Conservation (phyloP, 2,888 invertebrate species). For the Nemurella pictetii region DNA sequence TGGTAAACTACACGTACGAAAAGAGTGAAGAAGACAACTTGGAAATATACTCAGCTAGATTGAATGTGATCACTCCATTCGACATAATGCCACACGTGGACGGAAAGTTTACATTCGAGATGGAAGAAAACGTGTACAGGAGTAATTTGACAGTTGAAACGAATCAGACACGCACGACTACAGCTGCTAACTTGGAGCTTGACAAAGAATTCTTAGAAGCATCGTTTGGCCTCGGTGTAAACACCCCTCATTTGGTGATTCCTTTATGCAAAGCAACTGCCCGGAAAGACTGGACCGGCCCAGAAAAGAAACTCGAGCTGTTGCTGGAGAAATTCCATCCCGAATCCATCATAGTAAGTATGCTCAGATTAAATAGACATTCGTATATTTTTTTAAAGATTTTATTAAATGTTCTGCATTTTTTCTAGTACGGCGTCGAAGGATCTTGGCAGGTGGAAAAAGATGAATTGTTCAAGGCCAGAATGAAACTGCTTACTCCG, state of each 20-base stretch:
- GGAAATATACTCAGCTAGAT: constrained; percentile 53
- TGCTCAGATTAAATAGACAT: too few relatives aligned
- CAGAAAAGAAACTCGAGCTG: constrained; percentile 66
- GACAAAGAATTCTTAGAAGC: constrained; percentile 68
- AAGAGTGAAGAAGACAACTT: constrained; percentile 50
- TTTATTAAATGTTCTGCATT: not conserved
- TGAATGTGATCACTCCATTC: constrained; percentile 48
- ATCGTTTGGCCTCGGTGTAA: constrained; percentile 62
- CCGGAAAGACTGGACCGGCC: constrained; percentile 68
- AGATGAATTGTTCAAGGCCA: not conserved
- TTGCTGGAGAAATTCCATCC: constrained; percentile 55
- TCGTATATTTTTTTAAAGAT: not conserved
- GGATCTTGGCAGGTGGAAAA: constrained; percentile 18
- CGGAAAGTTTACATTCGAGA: constrained; percentile 27
- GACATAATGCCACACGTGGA: constrained; percentile 32
- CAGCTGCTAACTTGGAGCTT: constrained; percentile 50
- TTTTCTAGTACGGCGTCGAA: constrained; percentile 18
- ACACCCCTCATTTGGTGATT: constrained; percentile 64
- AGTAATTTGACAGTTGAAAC: constrained; percentile 35
- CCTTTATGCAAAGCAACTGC: constrained; percentile 67
- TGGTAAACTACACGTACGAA: constrained; percentile 57
- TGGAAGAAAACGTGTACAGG: constrained; percentile 30
- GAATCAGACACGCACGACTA: constrained; percentile 21
- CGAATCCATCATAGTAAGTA: constrained; percentile 43
- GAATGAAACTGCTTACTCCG: constrained; percentile 56